Conservation (phyloP, 1,140 invertebrate genomes). For the Heliconius hermathena region DNA sequence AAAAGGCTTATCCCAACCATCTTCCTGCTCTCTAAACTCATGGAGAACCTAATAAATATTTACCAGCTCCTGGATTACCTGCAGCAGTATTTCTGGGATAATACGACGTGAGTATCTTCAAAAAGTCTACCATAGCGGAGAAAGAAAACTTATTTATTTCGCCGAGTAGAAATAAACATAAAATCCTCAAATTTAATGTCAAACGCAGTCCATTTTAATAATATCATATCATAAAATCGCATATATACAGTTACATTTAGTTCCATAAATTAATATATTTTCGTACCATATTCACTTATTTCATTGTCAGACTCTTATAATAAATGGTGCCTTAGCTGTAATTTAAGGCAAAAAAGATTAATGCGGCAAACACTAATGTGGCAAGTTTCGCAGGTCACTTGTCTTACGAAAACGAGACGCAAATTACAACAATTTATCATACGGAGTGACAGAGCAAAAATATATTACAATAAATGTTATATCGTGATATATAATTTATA, state of each 20-base stretch:
- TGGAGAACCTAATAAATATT: too few relatives aligned
- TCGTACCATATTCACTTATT: not conserved
- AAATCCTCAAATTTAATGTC: too few relatives aligned
- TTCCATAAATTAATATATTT: not conserved
- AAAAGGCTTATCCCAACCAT: too few relatives aligned
- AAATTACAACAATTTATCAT: constrained; percentile 14
- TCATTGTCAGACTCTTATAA: constrained; percentile 9
- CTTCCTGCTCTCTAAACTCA: too few relatives aligned
- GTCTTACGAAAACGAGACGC: constrained; percentile 13
- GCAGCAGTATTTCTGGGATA: too few relatives aligned
- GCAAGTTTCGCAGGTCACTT: constrained; percentile 13
- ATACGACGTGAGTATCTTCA: too few relatives aligned
- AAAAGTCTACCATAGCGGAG: too few relatives aligned
- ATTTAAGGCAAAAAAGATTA: constrained; percentile 13
- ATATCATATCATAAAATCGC: not conserved
- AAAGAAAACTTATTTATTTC: too few relatives aligned
- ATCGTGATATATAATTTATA: not conserved
- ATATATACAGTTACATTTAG: not conserved
- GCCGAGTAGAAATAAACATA: too few relatives aligned
- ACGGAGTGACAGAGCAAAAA: not conserved
- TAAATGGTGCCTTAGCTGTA: constrained; percentile 2
- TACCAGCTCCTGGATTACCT: too few relatives aligned
- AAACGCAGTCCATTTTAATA: too few relatives aligned
- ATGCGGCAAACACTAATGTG: constrained; percentile 6
- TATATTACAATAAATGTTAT: constrained; percentile 8